Percentiles rank a stretch among this genome's conserved stretches.
Conservation (phyloP, 1,140 invertebrate species). For the Bombus terrestris region DNA sequence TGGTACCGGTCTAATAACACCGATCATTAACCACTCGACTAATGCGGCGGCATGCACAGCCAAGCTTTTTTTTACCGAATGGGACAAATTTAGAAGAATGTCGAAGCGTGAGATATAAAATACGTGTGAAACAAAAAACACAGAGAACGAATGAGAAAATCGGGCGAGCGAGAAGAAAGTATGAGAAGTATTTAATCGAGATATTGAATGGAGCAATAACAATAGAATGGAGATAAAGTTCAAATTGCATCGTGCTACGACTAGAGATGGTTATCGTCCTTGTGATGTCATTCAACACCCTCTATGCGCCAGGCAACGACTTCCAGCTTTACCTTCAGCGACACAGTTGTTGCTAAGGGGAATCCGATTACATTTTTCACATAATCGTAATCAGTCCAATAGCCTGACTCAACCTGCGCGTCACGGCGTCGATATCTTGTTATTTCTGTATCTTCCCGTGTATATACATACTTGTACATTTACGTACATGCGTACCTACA, state of each 20-base stretch:
- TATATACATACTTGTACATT: too few relatives aligned
- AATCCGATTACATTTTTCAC: slow-evolving; percentile 48
- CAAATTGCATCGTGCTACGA: neutral
- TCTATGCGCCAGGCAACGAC: slow-evolving; percentile 23
- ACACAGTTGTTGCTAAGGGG: slow-evolving; percentile 55
- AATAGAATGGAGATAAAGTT: neutral
- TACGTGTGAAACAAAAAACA: neutral
- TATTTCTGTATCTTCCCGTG: neutral
- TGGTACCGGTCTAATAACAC: slow-evolving; percentile 28
- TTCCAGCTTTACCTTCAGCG: slow-evolving; percentile 44
- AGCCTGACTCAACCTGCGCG: neutral
- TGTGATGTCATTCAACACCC: slow-evolving; percentile 39
- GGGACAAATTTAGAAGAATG: neutral
- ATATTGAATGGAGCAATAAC: neutral
- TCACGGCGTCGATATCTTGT: slow-evolving; percentile 4
- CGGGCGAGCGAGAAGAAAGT: neutral
- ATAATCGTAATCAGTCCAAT: slow-evolving; percentile 28
- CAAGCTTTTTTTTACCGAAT: neutral
- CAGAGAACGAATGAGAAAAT: neutral
- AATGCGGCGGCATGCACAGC: too few relatives aligned
- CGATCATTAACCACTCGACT: neutral
- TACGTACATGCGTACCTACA: too few relatives aligned
- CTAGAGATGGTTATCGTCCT: slow-evolving; percentile 37
- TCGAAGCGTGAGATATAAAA: neutral
- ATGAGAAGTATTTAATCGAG: neutral